Evolutionary conservation across 1,140 invertebrate species (phyloP), one percentile per base, ranked within the genome.

Genomic region (Oncopeltus fasciatus): DNA sequence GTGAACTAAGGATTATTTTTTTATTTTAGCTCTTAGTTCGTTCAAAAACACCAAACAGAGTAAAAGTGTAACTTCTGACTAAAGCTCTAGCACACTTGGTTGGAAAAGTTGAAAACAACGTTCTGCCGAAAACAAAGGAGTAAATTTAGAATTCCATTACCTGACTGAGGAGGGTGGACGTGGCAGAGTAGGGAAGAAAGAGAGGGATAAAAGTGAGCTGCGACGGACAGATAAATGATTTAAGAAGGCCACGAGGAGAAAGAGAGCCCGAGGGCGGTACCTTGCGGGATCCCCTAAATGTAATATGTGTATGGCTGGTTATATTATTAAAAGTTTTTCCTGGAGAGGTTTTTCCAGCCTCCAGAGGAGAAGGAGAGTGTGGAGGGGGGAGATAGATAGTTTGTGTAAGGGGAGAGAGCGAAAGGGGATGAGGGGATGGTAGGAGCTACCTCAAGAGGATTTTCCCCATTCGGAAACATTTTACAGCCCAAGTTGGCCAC

Each of bases 241-340:
- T 53, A 53, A 26, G 49, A 53, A 53, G 44, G 44, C n/a, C n/a
- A n/a, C n/a, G n/a, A n/a, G n/a, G n/a, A n/a, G n/a, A n/a, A n/a
- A n/a, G n/a, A n/a, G 31, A 38, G 31, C 5, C 31, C 31, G 31
- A 38, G 14, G 31, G 31, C 14, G 12, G 49, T 2, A 24, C n/a
- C 49, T 26, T 38, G 31, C 21, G 2, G 24, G 24, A 53, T 24
- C 49, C 24, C 49, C 26, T 53, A 53, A 53, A 53, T 53, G 49
- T 53, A 53, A 53, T 53, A 53, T 53, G 49, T 53, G 18, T 53
- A 53, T 53, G 49, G 49, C 49, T 24, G 24, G 49, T 53, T 53
- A 53, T 53, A 53, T 53, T 53, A 53, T 53, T 53, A 53, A 53
- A 53, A 53, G 2, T 53, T 53, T 53, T 26, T 24, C 49, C n/a